Conservation (phyloP, 2,113 vertebrate species). For the Oncorhynchus nerka region DNA sequence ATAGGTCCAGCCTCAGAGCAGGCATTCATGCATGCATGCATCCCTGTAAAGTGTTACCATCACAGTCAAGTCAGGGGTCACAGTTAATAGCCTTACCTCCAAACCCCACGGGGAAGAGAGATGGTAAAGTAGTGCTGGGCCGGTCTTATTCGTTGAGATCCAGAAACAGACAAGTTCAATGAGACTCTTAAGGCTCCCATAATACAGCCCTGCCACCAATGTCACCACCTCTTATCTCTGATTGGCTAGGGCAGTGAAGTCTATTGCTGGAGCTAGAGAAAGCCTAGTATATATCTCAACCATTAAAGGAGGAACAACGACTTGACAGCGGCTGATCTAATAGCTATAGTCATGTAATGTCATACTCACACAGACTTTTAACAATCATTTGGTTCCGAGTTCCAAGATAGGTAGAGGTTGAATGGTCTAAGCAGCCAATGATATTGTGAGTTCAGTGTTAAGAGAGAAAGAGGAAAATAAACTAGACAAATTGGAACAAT, state of each 20-base stretch:
- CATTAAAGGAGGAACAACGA: not conserved
- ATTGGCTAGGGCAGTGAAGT: constrained; percentile 46
- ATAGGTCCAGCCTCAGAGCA: no score
- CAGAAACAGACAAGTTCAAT: constrained; percentile 53
- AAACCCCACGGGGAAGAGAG: constrained; percentile 27
- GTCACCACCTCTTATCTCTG: constrained; percentile 47
- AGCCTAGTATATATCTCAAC: not conserved
- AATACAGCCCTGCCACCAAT: constrained; percentile 46
- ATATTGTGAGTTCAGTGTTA: not conserved
- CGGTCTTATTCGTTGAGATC: constrained; percentile 48
- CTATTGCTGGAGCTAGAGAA: constrained; percentile 67
- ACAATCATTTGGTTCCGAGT: not conserved
- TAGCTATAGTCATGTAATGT: no score
- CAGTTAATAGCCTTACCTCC: constrained; percentile 44
- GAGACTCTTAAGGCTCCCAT: constrained; percentile 49
- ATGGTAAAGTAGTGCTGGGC: constrained; percentile 22
- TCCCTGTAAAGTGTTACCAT: constrained; percentile 6
- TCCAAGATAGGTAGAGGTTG: not conserved
- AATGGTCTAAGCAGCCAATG: not conserved
- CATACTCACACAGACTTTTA: no score
- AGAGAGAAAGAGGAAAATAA: not conserved
- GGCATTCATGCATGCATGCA: constrained; percentile 27
- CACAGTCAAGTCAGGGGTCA: constrained; percentile 18
- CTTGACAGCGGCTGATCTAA: not conserved
- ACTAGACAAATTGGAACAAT: constrained; percentile 39